These are phyloP conservation scores for Tenrec ecaudatus DNA, from an alignment of 2,113 vertebrate genomes.

Conservation along the genomic window DNA sequence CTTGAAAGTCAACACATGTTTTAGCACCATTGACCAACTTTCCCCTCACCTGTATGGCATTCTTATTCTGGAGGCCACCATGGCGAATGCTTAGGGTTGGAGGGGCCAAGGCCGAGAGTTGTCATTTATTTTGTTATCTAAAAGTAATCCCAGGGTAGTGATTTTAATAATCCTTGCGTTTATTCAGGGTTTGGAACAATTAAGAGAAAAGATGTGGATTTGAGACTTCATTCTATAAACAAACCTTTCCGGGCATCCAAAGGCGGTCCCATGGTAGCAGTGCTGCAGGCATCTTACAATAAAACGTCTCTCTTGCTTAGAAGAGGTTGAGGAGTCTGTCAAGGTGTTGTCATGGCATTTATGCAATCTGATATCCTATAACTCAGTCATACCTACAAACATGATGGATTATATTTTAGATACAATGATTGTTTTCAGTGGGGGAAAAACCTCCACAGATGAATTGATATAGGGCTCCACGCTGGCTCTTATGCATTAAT, in stretches of 20 bases:
- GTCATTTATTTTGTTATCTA: conserved; percentile 58
- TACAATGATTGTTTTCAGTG: conserved; percentile 75
- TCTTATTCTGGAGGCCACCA: not conserved
- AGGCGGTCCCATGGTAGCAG: conserved; percentile 45
- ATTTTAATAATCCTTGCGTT: conserved; percentile 71
- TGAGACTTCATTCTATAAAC: conserved; percentile 67
- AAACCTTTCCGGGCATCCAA: conserved; percentile 46
- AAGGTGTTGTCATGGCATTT: conserved; percentile 50
- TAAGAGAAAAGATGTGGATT: not conserved
- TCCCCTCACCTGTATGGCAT: not conserved
- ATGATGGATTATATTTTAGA: conserved; percentile 65
- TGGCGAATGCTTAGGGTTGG: conserved; percentile 52
- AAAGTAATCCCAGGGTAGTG: conserved; percentile 69
- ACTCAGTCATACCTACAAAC: conserved; percentile 58
- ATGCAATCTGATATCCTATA: conserved; percentile 65
- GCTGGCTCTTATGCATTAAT: conserved; percentile 87
- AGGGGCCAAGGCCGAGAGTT: conserved; percentile 22
- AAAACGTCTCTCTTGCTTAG: conserved; percentile 68
- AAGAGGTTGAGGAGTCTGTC: conserved; percentile 60
- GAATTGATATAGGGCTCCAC: conserved; percentile 80
- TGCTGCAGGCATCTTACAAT: not conserved
- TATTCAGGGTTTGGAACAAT: conserved; percentile 35
- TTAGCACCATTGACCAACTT: not conserved
- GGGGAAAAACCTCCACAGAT: conserved; percentile 59
- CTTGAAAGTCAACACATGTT: not conserved